Evolutionary conservation across 1,140 invertebrate species (phyloP).

Genomic region (Hypothenemus hampei): DNA sequence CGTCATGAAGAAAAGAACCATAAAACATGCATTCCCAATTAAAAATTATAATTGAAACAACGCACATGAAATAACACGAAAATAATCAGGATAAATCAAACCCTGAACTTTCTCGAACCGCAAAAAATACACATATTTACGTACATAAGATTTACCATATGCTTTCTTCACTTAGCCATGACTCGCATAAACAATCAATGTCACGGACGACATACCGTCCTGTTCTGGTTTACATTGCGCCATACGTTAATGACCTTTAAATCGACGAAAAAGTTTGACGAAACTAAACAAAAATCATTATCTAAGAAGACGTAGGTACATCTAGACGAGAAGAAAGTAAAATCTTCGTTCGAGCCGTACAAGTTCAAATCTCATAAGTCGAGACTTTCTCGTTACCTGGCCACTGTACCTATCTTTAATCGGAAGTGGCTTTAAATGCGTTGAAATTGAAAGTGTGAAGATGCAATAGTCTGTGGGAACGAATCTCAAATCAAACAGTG

Average conservation of each 20-base stretch:
- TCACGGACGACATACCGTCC: conserved; percentile 14
- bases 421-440: not conserved
- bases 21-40: no score
- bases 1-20: no score
- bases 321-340: conserved; percentile 17
- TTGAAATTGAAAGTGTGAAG: conserved; percentile 22
- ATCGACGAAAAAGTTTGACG: conserved; percentile 7
- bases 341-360: conserved; percentile 7
- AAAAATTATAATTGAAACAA: conserved; percentile 1
- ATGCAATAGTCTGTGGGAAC: no score
- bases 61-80: conserved; percentile 9
- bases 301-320: conserved; percentile 18
- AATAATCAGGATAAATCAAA: conserved; percentile 8
- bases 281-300: no score
- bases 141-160: conserved; percentile 16
- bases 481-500: not conserved
- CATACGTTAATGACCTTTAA: conserved; percentile 22
- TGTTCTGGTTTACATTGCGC: conserved; percentile 25
- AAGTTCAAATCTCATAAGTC: not conserved
- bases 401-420: conserved; percentile 3
- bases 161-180: conserved; percentile 19
- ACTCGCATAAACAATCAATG: conserved; percentile 20
- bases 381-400: conserved; percentile 15
- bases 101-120: conserved; percentile 15
- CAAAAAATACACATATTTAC: conserved; percentile 11